phyloP scores from a whole-genome alignment of 2,797 vertebrate species.

The Muscicapa comitata region DNA sequence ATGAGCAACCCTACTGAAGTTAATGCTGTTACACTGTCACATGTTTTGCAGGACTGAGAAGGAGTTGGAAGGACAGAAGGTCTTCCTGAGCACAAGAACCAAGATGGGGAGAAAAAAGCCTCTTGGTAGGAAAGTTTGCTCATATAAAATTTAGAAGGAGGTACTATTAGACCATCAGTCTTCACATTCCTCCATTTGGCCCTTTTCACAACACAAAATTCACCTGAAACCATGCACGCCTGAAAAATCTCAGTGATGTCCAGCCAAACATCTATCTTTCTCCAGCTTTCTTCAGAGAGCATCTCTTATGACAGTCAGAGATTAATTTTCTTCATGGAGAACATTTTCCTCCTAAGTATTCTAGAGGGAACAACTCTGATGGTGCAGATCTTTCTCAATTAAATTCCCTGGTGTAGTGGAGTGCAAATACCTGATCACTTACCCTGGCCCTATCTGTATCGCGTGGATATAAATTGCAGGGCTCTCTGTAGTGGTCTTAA shows the following conservation, averaged over 20 bases:
- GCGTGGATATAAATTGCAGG: neutral
- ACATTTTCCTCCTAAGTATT: neutral
- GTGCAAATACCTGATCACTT: neutral
- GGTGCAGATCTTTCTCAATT: neutral
- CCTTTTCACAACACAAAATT: neutral
- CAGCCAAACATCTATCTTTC: neutral
- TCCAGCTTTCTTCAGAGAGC: neutral
- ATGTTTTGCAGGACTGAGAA: neutral
- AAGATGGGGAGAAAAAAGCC: neutral
- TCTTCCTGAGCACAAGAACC: neutral
- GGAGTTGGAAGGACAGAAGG: neutral
- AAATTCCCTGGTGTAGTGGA: neutral
- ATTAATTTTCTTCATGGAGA: neutral
- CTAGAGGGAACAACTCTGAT: neutral
- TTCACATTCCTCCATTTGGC: neutral
- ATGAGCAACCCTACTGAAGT: neutral
- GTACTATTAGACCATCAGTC: neutral
- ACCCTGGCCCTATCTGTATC: rapidly evolving
- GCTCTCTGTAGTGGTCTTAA: neutral
- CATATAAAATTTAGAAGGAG: neutral
- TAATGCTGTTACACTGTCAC: neutral
- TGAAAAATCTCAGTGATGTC: neutral
- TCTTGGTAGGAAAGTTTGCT: neutral
- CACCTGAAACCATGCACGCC: neutral
- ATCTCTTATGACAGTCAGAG: neutral